Evolutionary conservation across 2,797 vertebrate genomes (phyloP), one percentile per base, ranked within the genome.

Genomic region (Paramormyrops hopkinsi): DNA sequence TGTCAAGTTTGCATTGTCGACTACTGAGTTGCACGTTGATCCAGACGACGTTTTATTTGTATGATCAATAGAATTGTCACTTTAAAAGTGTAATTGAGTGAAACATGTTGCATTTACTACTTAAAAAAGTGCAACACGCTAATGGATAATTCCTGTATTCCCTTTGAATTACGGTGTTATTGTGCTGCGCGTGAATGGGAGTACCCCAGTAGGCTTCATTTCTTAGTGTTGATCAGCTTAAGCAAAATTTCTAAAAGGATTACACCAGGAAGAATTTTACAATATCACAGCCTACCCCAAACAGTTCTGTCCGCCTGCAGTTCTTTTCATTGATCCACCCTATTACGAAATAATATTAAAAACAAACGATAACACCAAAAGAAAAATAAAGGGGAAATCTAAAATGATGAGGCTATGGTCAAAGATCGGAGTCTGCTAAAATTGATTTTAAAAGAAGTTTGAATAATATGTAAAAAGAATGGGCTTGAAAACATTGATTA

Each of bases 211-310:
- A 94, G 93, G 92, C 91, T 88, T 90, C 92, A 94, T 95, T 96
- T 94, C 29, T 95, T 93, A 93, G 89, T 91, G 88, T 85, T 90
- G 76, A 91, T 90, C 93, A 93, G 93, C 91, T 96, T 95, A 94
- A 90, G 93, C 93, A 89, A 87, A 90, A 95, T 25, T 90, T 92
- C 89, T 95, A 93, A 96, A 93, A 92, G 93, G 96, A 96, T 96
- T 96, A 95, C 33, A 86, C 86, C 54, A 86, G 86, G 89, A 89
- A 91, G 95, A 95, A 95, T 95, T 95, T 94, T 95, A 95, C 93
- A 93, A 93, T 95, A 94, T 94, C 94, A 93, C 44, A 51, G 82
- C 19, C 44, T 88, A 91, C 88, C 90, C 92, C 93, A 91, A 33
- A 56, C 89, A 46, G 89, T 90, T 92, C 93, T 92, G 88, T 90